Evolutionary conservation across 2,797 vertebrate species (phyloP).

Genomic region (Chelidonichthys spinosus): DNA sequence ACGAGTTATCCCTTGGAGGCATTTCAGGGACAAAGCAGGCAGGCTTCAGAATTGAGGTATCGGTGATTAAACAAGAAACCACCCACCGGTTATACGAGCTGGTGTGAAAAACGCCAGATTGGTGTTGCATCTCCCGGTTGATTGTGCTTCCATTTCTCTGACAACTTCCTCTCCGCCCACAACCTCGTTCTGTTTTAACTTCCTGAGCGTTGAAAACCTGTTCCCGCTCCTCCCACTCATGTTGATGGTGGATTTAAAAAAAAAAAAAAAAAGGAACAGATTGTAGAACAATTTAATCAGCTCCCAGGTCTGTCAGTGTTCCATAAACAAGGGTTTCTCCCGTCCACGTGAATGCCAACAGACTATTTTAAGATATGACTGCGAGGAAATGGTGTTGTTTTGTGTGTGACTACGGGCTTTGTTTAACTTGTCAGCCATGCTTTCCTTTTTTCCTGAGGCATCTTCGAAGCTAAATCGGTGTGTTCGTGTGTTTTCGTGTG

Average conservation of each 20-base stretch:
- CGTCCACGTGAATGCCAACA: conserved; percentile 31
- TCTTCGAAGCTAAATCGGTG: not conserved
- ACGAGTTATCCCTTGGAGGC: conserved; percentile 14
- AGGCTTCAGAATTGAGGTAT: conserved; percentile 41
- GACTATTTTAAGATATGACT: conserved; percentile 38
- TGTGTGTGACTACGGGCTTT: conserved; percentile 23
- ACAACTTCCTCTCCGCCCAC: conserved; percentile 68
- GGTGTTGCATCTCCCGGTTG: conserved; percentile 38
- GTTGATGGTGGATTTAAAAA: conserved; percentile 46
- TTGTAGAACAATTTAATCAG: conserved; percentile 55
- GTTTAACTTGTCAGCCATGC: not conserved
- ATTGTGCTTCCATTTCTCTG: conserved; percentile 63
- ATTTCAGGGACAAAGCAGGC: conserved; percentile 38
- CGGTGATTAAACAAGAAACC: conserved; percentile 39
- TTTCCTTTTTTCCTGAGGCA: not conserved
- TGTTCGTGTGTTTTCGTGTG: conserved; percentile 14
- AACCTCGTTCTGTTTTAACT: conserved; percentile 55
- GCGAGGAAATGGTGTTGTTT: conserved; percentile 10
- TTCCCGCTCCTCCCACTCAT: conserved; percentile 60
- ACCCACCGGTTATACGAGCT: conserved; percentile 39
- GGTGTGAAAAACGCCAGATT: conserved; percentile 49
- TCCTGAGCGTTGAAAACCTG: conserved; percentile 39
- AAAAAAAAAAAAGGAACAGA: conserved; percentile 59
- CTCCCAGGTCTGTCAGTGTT: conserved; percentile 34
- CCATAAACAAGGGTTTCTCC: conserved; percentile 59